Base-by-base conservation (phyloP, 64 coral and sea anemone species). In the Stylophora pistillata region DNA sequence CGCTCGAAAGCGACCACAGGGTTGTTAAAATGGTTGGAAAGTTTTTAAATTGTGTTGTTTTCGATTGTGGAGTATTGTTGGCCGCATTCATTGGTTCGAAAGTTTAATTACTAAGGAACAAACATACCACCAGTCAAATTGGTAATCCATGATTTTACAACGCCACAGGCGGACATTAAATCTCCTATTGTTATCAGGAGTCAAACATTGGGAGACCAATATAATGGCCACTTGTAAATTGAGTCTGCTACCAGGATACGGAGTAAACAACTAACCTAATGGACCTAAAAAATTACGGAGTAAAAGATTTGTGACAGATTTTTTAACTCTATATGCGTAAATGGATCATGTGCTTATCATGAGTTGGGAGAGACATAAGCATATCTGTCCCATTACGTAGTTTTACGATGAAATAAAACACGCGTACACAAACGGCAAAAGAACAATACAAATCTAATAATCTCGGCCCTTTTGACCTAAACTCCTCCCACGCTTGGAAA, bases 401-500 rank as follows among this genome's bases (percentile, higher is more conserved):
- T 59, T 21, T 54, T 60, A 5, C 64, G 64, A 68, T 63, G 34
- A 82, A 82, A 56, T 81, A 32, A 61, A 15, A 56, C 32, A 61
- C 53, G 59, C 77, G 54, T 59, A 28, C 20, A 18, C 33, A 10
- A 31, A 33, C 23, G 20, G 6, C 17, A 15, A 17, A 60, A 79
- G 37, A 33, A 79, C 77, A 79, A 79, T 79, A 26, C 77, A 58
- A 79, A 59, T 79, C 77, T 79, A 59, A 79, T 79, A 79, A 60
- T 58, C 77, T 31, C 34, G 61, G 80, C 32, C 20, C 23, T 54
- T 84, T 84, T 84, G 80, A 84, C 30, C 79, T 58, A 2, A 65
- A 34, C 21, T 21, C 62, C 80, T 78, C 75, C 75, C 53, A 78
- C 80, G 47, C 80, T 9, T 15, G 18, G 64, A 25, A 47, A n/a